Conservation (phyloP, 2,113 vertebrate genomes). For the Todiramphus chloris region DNA sequence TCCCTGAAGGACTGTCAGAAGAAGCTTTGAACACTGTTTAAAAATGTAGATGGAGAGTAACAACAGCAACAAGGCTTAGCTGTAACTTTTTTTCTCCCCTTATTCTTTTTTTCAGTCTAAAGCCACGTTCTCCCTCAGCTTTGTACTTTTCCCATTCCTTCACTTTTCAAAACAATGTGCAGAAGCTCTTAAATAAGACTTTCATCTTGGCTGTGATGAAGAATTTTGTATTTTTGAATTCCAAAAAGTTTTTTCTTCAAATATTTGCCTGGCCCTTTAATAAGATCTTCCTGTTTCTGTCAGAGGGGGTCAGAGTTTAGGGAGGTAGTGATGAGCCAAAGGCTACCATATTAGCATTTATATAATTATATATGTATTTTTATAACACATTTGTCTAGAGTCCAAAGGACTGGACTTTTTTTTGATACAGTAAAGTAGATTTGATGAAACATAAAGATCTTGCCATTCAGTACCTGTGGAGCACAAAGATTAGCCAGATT, state of each 20-base stretch:
- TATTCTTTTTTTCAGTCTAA: background rate
- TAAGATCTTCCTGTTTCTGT: background rate
- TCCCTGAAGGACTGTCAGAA: background rate
- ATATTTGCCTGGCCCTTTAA: conserved; percentile 13
- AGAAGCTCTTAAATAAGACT: background rate
- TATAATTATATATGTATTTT: background rate
- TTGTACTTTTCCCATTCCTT: background rate
- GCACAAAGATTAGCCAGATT: background rate
- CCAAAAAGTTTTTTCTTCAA: conserved; percentile 8
- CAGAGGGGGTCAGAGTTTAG: background rate
- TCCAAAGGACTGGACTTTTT: background rate
- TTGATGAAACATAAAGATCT: background rate
- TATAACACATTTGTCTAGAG: background rate
- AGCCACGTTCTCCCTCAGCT: background rate
- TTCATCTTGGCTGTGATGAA: background rate
- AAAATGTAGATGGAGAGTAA: background rate
- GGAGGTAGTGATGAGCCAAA: background rate
- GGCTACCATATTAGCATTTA: background rate
- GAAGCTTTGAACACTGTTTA: background rate
- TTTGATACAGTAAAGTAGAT: background rate
- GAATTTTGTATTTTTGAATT: background rate
- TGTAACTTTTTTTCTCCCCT: background rate
- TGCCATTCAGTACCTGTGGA: background rate
- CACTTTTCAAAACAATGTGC: background rate
- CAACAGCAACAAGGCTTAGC: background rate